These are phyloP conservation scores for Aphidoletes aphidimyza DNA, from an alignment of 2,888 invertebrate species.

Conservation along the genomic window DNA sequence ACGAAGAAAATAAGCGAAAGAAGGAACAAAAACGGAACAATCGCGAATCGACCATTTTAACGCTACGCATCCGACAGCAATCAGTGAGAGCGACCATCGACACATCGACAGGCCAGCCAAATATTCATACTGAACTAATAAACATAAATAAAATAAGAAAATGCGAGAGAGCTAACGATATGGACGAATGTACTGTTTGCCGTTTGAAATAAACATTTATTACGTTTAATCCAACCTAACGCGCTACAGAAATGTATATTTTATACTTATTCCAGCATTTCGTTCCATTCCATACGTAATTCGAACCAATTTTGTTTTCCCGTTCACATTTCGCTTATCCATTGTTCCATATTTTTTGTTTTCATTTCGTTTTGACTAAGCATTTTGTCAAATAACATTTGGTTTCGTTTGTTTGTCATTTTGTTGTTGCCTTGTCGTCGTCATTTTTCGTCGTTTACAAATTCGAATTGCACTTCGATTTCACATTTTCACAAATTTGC, in stretches of 20 bases:
- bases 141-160: conserved; percentile 40
- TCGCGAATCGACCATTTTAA: too few species aligned
- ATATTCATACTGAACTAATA: conserved; percentile 49
- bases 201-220: conserved; percentile 45
- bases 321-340: not conserved
- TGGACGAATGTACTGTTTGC: not conserved
- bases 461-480: not conserved
- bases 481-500: not conserved
- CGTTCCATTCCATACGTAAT: not conserved
- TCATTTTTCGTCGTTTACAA: not conserved
- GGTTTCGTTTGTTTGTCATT: not conserved
- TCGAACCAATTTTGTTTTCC: not conserved
- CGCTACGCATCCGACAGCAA: not conserved
- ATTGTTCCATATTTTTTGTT: not conserved
- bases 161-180: conserved; percentile 29
- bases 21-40: not conserved
- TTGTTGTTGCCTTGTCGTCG: not conserved
- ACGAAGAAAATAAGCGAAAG: not conserved
- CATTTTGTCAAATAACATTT: not conserved
- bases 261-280: conserved; percentile 13
- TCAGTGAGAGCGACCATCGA: too few species aligned
- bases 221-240: conserved; percentile 36
- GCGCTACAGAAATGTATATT: conserved; percentile 10
- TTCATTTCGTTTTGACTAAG: not conserved
- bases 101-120: not conserved